A percentile compares a stretch with the other conserved stretches of the same genome.
These are phyloP conservation scores for Saturnia pavonia DNA, from an alignment of 2,888 invertebrate genomes.

Conservation along the genomic window DNA sequence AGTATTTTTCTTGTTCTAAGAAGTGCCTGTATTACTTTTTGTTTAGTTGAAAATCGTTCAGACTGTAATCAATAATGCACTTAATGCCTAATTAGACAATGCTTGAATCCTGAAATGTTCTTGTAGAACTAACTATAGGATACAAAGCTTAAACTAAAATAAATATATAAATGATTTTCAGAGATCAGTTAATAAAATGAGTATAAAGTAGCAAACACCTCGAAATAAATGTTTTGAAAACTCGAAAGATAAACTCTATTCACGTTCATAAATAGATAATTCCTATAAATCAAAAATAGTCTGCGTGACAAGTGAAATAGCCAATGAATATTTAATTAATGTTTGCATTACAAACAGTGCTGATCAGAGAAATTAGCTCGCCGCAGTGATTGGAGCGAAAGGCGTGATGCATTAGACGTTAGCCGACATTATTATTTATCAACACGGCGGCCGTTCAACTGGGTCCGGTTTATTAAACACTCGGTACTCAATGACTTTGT, in stretches of 20 bases:
- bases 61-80: no score
- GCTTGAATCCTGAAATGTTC: no score
- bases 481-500: constrained; percentile 38
- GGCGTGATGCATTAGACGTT: constrained; percentile 17
- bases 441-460: constrained; percentile 29
- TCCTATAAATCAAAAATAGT: neutral
- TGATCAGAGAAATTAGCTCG: constrained; percentile 28
- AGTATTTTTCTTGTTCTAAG: no score
- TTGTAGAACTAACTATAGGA: neutral
- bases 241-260: neutral
- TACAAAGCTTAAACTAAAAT: neutral
- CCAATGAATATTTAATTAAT: constrained; percentile 2
- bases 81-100: no score
- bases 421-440: constrained; percentile 31
- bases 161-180: neutral
- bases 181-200: neutral
- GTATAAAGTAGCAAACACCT: neutral
- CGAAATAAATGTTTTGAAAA: neutral
- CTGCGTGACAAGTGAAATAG: constrained; percentile 8
- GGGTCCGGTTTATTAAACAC: constrained; percentile 39
- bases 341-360: constrained; percentile 21
- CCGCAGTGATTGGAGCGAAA: constrained; percentile 26
- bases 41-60: no score
- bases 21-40: no score
- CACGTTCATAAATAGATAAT: neutral